Evolutionary conservation across 2,888 invertebrate species (phyloP).

Genomic region (Cerastoderma edule): DNA sequence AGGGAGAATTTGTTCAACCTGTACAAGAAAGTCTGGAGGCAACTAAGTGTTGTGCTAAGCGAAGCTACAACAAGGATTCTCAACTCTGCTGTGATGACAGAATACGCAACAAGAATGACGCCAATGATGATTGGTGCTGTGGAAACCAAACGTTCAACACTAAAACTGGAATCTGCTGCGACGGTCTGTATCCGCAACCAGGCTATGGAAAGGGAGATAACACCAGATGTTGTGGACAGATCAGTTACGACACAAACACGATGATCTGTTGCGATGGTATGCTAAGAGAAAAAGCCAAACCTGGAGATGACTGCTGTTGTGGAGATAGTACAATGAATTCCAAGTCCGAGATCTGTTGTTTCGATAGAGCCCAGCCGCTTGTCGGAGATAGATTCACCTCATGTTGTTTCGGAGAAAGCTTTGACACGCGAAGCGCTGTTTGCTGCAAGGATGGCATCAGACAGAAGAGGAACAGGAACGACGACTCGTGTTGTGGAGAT

Average conservation of each 20-base stretch:
- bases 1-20: conserved; percentile 39
- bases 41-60: conserved; percentile 45
- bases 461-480: conserved; percentile 33
- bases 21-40: conserved; percentile 25
- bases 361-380: conserved; percentile 32
- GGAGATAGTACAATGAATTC: conserved; percentile 45
- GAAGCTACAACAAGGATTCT: conserved; percentile 35
- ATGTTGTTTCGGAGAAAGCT: conserved; percentile 44
- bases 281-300: conserved; percentile 31
- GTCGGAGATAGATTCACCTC: conserved; percentile 41
- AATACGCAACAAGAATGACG: conserved; percentile 35
- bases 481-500: conserved; percentile 51
- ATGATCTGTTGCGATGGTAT: conserved; percentile 43
- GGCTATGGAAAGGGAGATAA: conserved; percentile 25
- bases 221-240: conserved; percentile 41
- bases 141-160: conserved; percentile 41
- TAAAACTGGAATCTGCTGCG: conserved; percentile 41
- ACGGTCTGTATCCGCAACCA: conserved; percentile 47
- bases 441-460: conserved; percentile 42
- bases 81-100: conserved; percentile 47
- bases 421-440: conserved; percentile 41
- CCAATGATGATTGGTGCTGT: conserved; percentile 51
- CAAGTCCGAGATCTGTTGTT: conserved; percentile 43
- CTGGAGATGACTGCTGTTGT: conserved; percentile 50
- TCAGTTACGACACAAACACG: conserved; percentile 35